Evolutionary conservation across 2,888 invertebrate species (phyloP), one percentile per base, ranked within the genome.

Genomic region (Aethes cnicana): DNA sequence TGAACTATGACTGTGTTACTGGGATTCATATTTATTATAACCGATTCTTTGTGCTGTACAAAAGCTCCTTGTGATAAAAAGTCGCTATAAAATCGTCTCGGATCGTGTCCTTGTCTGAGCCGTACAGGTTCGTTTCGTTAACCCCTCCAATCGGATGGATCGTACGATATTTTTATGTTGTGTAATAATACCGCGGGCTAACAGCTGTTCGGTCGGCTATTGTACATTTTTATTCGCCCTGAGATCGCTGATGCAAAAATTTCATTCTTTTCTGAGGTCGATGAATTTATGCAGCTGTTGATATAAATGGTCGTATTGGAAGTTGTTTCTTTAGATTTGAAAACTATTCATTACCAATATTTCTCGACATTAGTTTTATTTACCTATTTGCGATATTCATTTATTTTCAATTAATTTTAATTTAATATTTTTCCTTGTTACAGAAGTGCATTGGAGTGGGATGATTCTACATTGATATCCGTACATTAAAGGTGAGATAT

Each of bases 391-490:
- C n/a, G n/a, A n/a, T n/a, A n/a, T n/a, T n/a, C n/a, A n/a, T n/a
- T n/a, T n/a, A n/a, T n/a, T n/a, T n/a, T n/a, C n/a, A n/a, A n/a
- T n/a, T n/a, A n/a, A n/a, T n/a, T n/a, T n/a, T n/a, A n/a, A n/a
- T n/a, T n/a, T n/a, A n/a, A n/a, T n/a, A n/a, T n/a, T 63, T 63
- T 57, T 62, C 44, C 30, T 83, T 84, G 77, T 85, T 86, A 47
- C 84, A 87, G 88, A 72, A 75, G 88, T 87, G 88, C 88, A 86
- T n/a, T 70, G 72, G 71, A 71, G 71, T 77, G 84, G 78, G 75
- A 87, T 86, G 86, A 71, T 73, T 69, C 68, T 68, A 60, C 33
- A 37, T 67, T 72, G 74, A 77, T 72, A 71, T 72, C 72, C 71
- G 67, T 64, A 59, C 60, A 66, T 66, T 68, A 69, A 74, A 81